Conservation (phyloP, 2,888 invertebrate genomes). For the Heliconius hortense region DNA sequence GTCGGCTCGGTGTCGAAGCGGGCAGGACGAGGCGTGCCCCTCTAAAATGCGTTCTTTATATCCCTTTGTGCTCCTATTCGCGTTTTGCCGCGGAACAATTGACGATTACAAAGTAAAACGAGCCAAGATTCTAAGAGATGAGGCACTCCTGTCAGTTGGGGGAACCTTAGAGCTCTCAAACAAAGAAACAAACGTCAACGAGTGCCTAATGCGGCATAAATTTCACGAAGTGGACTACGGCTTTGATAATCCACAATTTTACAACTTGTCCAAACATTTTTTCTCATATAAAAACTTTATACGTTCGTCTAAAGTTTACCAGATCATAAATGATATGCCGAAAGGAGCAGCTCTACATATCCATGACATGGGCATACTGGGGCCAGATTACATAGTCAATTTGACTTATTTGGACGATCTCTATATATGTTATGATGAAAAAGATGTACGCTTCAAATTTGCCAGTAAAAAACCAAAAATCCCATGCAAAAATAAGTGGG, state of each 20-base stretch:
- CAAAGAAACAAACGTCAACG: conserved; percentile 79
- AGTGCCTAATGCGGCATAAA: conserved; percentile 82
- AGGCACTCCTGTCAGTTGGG: conserved; percentile 76
- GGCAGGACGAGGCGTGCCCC: conserved; percentile 34
- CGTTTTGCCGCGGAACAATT: conserved; percentile 50
- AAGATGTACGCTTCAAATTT: conserved; percentile 55
- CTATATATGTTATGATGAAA: conserved; percentile 73
- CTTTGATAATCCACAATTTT: conserved; percentile 79
- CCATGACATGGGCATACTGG: conserved; percentile 85
- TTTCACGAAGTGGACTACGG: conserved; percentile 78
- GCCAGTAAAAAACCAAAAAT: conserved; percentile 51
- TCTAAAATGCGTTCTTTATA: conserved; percentile 43
- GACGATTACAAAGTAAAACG: conserved; percentile 59
- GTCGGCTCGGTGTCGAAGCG: conserved; percentile 33
- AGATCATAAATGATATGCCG: conserved; percentile 85
- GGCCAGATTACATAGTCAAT: conserved; percentile 83
- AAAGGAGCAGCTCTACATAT: conserved; percentile 88
- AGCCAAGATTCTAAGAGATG: conserved; percentile 70
- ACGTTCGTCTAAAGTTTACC: conserved; percentile 83
- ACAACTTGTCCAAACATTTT: conserved; percentile 85
- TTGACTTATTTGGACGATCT: conserved; percentile 84
- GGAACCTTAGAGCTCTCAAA: conserved; percentile 70
- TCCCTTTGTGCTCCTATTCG: conserved; percentile 41
- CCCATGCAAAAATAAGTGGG: conserved; percentile 67
- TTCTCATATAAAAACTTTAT: conserved; percentile 83